A percentile compares a stretch with the other conserved stretches of the same genome.
These are phyloP conservation scores for Drosophila athabasca DNA, from an alignment of 1,140 invertebrate genomes.

Conservation along the genomic window DNA sequence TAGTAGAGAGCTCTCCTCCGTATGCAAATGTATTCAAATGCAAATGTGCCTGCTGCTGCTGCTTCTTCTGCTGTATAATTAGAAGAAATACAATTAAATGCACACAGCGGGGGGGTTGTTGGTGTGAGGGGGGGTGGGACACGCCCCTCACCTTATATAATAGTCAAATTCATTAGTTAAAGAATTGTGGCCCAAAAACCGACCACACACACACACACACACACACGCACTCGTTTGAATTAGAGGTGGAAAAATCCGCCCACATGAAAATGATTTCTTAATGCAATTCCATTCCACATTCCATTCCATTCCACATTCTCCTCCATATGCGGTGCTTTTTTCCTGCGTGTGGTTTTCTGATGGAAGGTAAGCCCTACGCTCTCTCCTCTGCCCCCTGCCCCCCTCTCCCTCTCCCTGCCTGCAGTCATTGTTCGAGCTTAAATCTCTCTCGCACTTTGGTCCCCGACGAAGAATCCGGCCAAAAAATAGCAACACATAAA, in stretches of 20 bases:
- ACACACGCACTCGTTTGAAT: conserved; percentile 15
- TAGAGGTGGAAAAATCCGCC: not conserved
- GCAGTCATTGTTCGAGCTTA: conserved; percentile 53
- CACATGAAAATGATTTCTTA: conserved; percentile 71
- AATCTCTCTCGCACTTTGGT: conserved; percentile 34
- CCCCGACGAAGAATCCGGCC: conserved; percentile 34
- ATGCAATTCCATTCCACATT: conserved; percentile 62
- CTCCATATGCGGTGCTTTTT: not conserved
- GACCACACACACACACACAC: conserved; percentile 19
- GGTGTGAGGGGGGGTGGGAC: not conserved
- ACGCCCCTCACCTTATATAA: conserved; percentile 22
- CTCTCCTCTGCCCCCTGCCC: conserved; percentile 4
- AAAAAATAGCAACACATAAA: conserved; percentile 63
- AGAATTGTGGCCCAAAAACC: conserved; percentile 30
- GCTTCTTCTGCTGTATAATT: conserved; percentile 54
- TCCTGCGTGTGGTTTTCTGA: conserved; percentile 19
- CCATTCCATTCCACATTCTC: conserved; percentile 5
- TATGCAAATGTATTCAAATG: conserved; percentile 44
- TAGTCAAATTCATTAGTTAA: conserved; percentile 49
- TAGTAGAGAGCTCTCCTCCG: not conserved
- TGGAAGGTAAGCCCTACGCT: too few species aligned
- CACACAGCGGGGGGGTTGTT: conserved; percentile 3
- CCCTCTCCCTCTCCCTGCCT: too few species aligned
- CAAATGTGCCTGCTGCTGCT: conserved; percentile 47
- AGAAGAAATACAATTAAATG: conserved; percentile 53